Base-by-base conservation (phyloP, 1,140 invertebrate genomes). In the Cherax destructor region DNA sequence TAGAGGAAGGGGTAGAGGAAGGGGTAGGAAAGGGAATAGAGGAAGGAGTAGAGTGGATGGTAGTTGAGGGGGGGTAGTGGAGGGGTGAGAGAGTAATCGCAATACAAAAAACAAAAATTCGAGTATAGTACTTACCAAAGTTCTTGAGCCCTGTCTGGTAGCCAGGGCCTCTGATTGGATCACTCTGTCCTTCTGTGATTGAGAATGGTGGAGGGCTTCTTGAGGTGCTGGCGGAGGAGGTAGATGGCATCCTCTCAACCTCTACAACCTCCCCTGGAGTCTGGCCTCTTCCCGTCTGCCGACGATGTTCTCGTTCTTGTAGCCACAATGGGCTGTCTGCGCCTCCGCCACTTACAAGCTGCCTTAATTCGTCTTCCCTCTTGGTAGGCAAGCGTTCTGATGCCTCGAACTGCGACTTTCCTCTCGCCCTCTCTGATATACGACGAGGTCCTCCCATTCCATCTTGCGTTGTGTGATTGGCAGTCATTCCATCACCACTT, bases 121-220 rank as follows among this genome's bases (percentile, higher is more conserved):
- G 52, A 56, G 52, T 47, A 74, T 16, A n/a, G 47, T 30, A 86
- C 85, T 72, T 47, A 86, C 85, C 85, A 52, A 18, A 86, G 6
- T 86, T 11, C n/a, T 7, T 16, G 50, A 86, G 2, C 49, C 11
- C 1, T 30, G 59, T 47, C n/a, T 59, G 50, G 85, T 78, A 86
- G 85, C 52, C 74, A 72, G 18, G 3, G 47, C 52, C 74, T 47
- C 85, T 41, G 18, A 72, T 24, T 7, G 85, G 21, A 11, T n/a
- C 3, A 21, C n/a, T 0, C 21, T 16, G 74, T n/a, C 85, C 74
- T 30, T 86, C 85, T 30, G 41, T n/a, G 24, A 30, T 24, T 13
- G 61, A 30, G 7, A 21, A 11, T 16, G 11, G 80, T 21, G 10
- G 80, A 50, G 56, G 21, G 11, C 50, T 4, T 47, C 52, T 21